Evolutionary conservation across 2,888 invertebrate genomes (phyloP), one percentile per base, ranked within the genome.

Genomic region (Leptarthrus brevirostris): DNA sequence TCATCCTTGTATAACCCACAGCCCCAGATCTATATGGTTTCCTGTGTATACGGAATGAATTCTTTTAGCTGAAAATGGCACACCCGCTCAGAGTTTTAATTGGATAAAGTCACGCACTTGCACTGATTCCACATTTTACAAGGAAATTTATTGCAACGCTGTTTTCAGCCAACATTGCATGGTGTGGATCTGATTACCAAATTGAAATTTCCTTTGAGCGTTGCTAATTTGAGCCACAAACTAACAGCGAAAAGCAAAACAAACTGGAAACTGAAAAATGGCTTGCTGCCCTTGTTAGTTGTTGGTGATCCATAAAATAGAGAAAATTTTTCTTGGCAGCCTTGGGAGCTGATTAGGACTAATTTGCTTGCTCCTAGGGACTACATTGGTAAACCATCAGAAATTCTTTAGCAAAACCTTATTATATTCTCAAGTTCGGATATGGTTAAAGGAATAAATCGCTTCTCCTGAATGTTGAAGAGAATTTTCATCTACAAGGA

Each of bases 191-290:
- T 61, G 61, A 61, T 61, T 61, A 61, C 61, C 61, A 61, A 61
- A 61, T 61, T 61, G 61, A 61, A 61, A 61, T 61, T 61, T 61
- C 61, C 61, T 61, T 22, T 61, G 22, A 36, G 40, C 10, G 14
- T 3, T 5, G 16, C 40, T 20, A 12, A 34, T 61, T 61, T 20
- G 2, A 36, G 61, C 40, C 36, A 18, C 36, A 18, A 18, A 20
- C 36, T 22, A 54, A 26, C 58, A 61, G 18, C 12, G 30, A 30
- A 30, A 30, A 30, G 30, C 20, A 20, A 52, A 20, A 16, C 36
- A n/a, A 12, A 10, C 22, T 36, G n/a, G n/a, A n/a, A n/a, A n/a
- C n/a, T n/a, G 16, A 1, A 36, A 61, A 16, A 30, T 30, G 16
- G 61, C 58, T 18, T 2, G 3, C 12, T 52, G 52, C 52, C 18